Evolutionary conservation across 1,140 invertebrate species (phyloP), one percentile per base, ranked within the genome.

Genomic region (Drosophila athabasca): DNA sequence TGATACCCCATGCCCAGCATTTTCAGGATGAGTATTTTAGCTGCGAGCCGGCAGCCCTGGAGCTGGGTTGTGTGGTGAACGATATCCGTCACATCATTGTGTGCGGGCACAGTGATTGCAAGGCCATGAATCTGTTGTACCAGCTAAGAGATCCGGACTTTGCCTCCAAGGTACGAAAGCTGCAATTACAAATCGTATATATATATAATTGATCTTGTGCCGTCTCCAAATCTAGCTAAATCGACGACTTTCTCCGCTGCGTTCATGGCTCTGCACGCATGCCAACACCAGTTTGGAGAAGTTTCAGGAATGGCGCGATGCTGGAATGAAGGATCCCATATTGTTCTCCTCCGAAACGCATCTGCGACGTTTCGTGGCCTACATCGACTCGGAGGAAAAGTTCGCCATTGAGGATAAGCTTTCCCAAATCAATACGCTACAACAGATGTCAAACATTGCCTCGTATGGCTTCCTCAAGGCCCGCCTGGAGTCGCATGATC

Each of bases 81-180:
- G 95, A 97, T 82, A 97, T 99, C 49, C 94, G 95, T 58, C 97
- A 99, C 91, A 95, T 99, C 50, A 97, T 99, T 69, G 97, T 99
- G 11, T 99, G 97, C 90, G 98, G 98, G 0, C 98, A 99, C 91
- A 98, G 97, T 49, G 98, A 99, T 92, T 99, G 98, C 91, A 99
- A 99, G 94, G 98, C 98, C 4, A 98, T 99, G 95, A 98, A 98
- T 93, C 93, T 98, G 44, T 92, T 99, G 2, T 97, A 98, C 90
- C 94, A 95, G 84, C 92, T 99, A 43, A 94, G 95, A 75, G 95
- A 97, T 91, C 94, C 95, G 71, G 94, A 96, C 79, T 95, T 95
- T 90, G 93, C 95, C 15, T 96, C 94, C 44, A 93, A 94, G 90
- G 95, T 95, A 91, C 90, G 91, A 11, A 2, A 6, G 9, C 1